A percentile compares a stretch with the other conserved stretches of the same genome.
These are phyloP conservation scores for Xiphias gladius DNA, from an alignment of 2,113 vertebrate genomes.

Conservation along the genomic window DNA sequence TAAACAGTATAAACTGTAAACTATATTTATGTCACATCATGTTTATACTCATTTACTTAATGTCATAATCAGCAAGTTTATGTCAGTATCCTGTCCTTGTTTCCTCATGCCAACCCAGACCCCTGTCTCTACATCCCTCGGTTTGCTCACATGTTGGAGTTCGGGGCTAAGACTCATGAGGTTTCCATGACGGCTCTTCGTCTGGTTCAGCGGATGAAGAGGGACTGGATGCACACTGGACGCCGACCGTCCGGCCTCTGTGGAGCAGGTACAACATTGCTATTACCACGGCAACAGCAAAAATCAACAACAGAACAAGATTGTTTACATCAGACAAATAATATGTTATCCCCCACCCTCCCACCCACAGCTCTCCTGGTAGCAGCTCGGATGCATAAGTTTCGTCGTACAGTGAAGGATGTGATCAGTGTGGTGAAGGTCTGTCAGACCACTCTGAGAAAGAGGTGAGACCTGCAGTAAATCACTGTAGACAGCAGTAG, in stretches of 20 bases:
- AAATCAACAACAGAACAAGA: neutral
- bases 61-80: too few relatives aligned
- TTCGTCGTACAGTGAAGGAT: conserved; percentile 95
- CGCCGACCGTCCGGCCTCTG: conserved; percentile 95
- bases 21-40: too few relatives aligned
- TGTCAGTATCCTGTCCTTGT: neutral
- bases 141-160: conserved; percentile 97
- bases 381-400: conserved; percentile 98
- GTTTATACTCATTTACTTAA: too few relatives aligned
- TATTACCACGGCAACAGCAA: neutral
- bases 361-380: conserved; percentile 91
- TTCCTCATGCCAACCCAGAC: conserved; percentile 78
- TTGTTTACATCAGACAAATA: neutral
- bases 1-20: too few relatives aligned
- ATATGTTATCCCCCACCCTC: too few relatives aligned
- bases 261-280: conserved; percentile 87
- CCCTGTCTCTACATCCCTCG: conserved; percentile 97
- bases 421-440: conserved; percentile 98
- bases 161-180: conserved; percentile 95
- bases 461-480: conserved; percentile 87
- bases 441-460: conserved; percentile 96
- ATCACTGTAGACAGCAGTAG: neutral
- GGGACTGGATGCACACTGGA: conserved; percentile 99
- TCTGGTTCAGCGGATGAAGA: conserved; percentile 97
- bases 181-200: conserved; percentile 98